Conservation (phyloP, 2,797 vertebrate genomes). For the Allobates femoralis region DNA sequence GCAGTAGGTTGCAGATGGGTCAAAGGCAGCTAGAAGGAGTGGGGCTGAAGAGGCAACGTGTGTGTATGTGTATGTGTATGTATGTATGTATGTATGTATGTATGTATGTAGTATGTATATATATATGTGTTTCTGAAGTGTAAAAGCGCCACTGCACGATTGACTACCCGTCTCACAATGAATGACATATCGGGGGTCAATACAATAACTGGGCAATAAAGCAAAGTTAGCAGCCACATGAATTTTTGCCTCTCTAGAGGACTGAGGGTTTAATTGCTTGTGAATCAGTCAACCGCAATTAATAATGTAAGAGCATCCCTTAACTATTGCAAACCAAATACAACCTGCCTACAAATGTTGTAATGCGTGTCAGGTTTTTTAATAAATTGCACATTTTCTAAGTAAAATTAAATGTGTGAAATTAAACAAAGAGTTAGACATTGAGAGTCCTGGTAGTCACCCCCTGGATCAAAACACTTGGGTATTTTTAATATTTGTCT, state of each 20-base stretch:
- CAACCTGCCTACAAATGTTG: not conserved
- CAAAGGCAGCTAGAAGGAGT: no score
- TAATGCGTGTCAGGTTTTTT: not conserved
- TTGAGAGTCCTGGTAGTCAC: no score
- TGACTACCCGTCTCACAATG: not conserved
- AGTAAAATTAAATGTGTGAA: not conserved
- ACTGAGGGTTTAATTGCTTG: slow-evolving; percentile 27
- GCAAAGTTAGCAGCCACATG: not conserved
- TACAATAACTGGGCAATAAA: not conserved
- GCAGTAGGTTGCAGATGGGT: no score
- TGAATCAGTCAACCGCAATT: slow-evolving; percentile 2
- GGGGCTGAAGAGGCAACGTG: no score
- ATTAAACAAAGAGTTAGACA: not conserved
- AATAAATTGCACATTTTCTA: not conserved
- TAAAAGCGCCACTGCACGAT: not conserved
- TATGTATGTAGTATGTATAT: no score
- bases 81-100: no score
- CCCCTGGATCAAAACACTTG: no score
- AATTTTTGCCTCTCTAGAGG: not conserved
- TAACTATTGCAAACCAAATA: not conserved
- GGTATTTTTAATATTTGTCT: no score
- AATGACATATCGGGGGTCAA: slow-evolving; percentile 2
- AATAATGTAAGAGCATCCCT: not conserved
- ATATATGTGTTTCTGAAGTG: not conserved
- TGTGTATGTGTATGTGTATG: no score